Base-by-base conservation (phyloP, 2,113 vertebrate species). In the Eolophus roseicapilla region DNA sequence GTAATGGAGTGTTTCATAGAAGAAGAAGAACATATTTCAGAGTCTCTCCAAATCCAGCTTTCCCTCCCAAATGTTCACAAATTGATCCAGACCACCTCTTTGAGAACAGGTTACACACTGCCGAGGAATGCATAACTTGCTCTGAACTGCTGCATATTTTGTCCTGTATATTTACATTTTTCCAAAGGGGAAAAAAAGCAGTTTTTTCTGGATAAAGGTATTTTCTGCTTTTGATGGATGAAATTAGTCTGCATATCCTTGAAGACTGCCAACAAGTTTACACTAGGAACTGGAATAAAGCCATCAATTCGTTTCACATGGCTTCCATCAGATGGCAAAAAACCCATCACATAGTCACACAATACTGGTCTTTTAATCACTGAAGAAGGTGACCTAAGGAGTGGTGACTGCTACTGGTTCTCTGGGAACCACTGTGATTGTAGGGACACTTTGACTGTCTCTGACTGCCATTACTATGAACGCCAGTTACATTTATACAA, bases 121-220 rank as follows among this genome's bases (percentile, higher is more conserved):
- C 74, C 88, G 75, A 91, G 80, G 95, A 96, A 97, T 96, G 95
- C 88, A 86, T 90, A 95, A 96, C 91, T 95, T 96, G 88, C 67
- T 78, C 62, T 96, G 96, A 96, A 96, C 93, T 92, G 84, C 86
- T 93, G 94, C 85, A 76, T 92, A 95, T 92, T 96, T 96, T 92
- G 49, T 86, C 65, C 53, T 88, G 65, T 67, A 12, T 96, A 91
- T 93, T 96, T 95, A 95, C 94, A 95, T 95, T 96, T 97, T 95
- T 96, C 59, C 52, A 68, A 92, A 68, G 18, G 29, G 2, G 39
- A 49, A 37, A 68, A n/a, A 44, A 24, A 7, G 2, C 4, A 5
- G 11, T 14, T 91, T 95, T 95, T 95, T 62, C 78, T 1, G 0
- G 74, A 92, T 86, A 71, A 88, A 96, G 52, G 90, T 86, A 89